Percentiles rank a stretch among this genome's conserved stretches.
These are phyloP conservation scores for Lycia hirtaria DNA, from an alignment of 2,888 invertebrate genomes.

Conservation along the genomic window DNA sequence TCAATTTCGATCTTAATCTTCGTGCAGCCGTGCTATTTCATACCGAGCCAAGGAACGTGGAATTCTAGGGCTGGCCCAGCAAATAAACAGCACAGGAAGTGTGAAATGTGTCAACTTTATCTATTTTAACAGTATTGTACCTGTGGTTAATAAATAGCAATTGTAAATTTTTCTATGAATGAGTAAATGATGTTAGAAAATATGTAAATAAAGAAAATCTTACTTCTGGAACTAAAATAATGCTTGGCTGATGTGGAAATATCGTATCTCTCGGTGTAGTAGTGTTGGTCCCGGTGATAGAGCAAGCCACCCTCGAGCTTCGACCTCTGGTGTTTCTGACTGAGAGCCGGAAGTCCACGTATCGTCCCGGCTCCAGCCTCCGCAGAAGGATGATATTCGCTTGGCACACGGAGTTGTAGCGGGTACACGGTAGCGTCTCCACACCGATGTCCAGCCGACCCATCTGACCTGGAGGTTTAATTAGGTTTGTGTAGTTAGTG, in stretches of 20 bases:
- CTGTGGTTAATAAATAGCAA: too few relatives aligned
- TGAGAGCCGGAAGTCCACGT: conserved; percentile 91
- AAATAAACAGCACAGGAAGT: background rate
- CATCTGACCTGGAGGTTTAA: conserved; percentile 81
- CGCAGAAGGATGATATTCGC: conserved; percentile 93
- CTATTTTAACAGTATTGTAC: too few relatives aligned
- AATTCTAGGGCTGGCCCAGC: conserved; percentile 4
- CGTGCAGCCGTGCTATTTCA: conserved; percentile 13
- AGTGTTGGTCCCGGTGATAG: conserved; percentile 93
- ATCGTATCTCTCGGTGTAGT: conserved; percentile 93
- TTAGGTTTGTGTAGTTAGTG: conserved; percentile 17
- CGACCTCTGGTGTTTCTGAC: conserved; percentile 92
- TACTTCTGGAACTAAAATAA: conserved; percentile 92
- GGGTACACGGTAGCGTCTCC: conserved; percentile 93
- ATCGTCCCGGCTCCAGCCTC: conserved; percentile 91
- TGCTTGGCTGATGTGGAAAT: conserved; percentile 92
- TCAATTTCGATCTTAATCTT: conserved; percentile 38
- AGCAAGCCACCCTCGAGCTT: conserved; percentile 90
- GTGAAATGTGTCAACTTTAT: too few relatives aligned
- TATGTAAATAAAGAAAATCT: too few relatives aligned
- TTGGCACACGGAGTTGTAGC: conserved; percentile 95
- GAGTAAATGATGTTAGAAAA: too few relatives aligned
- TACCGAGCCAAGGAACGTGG: conserved; percentile 4
- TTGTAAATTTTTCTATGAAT: too few relatives aligned
- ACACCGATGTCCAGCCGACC: conserved; percentile 91